Base-by-base conservation (phyloP, 2,888 invertebrate genomes). In the Cosmopolites sordidus region DNA sequence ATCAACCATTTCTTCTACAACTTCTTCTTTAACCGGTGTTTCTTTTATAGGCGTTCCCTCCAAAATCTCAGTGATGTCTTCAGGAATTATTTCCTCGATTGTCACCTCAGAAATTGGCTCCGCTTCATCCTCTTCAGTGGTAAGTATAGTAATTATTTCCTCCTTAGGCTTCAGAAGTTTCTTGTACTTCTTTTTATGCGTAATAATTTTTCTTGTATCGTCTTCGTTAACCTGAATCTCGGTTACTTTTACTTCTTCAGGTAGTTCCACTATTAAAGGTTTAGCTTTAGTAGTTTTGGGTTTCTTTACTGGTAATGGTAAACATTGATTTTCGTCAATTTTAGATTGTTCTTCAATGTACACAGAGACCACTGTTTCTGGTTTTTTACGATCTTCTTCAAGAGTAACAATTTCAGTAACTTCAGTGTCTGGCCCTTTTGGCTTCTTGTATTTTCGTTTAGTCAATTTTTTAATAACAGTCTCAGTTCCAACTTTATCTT, bases 401-500 rank as follows among this genome's bases (percentile, higher is more conserved):
- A 61, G 44, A 2, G 60, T 56, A 15, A 60, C 47, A 39, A 70
- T 70, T 60, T 71, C 67, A 8, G 72, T 61, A 9, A 64, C 60
- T 63, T 72, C 70, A 51, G 64, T 64, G 58, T 70, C 64, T 40
- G 64, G 54, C 51, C 69, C 70, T 27, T 69, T 61, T 1, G 70
- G 67, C 61, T 78, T 77, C 54, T 75, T 77, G 8, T 78, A 76
- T 2, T 73, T 66, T 46, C 75, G 73, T 3, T 75, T 77, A 55
- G 71, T 76, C 1, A 75, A 60, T 66, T 48, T 75, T 70, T 66
- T 75, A 66, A 53, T 75, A 56, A 58, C 51, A 30, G 51, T 60
- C 54, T 48, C 43, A 45, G 54, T 46, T 58, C 51, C 59, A 66
- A 69, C 39, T n/a, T 18, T 47, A 27, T 59, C 57, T 45, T 61